Percentiles rank a stretch among this genome's conserved stretches.
Evolutionary conservation across 1,140 invertebrate species (phyloP).

Genomic region (Ptiloglossa arizonensis): DNA sequence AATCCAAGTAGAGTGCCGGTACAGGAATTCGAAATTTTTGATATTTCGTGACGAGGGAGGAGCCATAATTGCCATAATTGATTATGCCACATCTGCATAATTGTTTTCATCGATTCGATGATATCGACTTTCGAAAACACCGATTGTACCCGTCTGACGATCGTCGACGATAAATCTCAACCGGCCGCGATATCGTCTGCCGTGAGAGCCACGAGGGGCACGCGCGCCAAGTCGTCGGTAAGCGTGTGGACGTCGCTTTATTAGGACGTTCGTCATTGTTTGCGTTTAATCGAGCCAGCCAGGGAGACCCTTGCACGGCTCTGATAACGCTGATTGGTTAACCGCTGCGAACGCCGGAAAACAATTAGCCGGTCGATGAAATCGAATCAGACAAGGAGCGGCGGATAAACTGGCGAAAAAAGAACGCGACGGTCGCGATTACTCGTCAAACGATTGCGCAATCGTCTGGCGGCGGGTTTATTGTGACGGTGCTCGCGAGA

Average conservation of each 20-base stretch:
- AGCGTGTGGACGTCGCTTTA: slow-evolving; percentile 17
- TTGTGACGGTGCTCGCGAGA: slow-evolving; percentile 36
- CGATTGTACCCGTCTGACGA: no score
- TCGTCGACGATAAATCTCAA: no score
- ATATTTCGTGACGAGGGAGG: no score
- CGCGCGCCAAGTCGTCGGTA: no score
- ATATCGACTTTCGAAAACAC: no score
- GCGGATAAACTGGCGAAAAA: neutral
- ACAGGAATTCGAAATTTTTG: no score
- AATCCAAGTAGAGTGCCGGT: no score
- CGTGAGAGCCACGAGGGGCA: no score
- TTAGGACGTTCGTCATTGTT: slow-evolving; percentile 15
- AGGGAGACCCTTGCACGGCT: neutral
- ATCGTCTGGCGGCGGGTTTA: slow-evolving; percentile 12
- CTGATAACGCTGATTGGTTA: slow-evolving; percentile 40
- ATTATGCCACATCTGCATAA: no score
- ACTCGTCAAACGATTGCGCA: slow-evolving; percentile 7
- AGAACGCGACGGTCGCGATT: neutral
- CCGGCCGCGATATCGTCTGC: no score
- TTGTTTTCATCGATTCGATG: no score
- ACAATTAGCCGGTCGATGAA: slow-evolving; percentile 38
- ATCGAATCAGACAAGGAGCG: slow-evolving; percentile 25
- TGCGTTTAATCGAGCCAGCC: neutral
- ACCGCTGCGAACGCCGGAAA: slow-evolving; percentile 31
- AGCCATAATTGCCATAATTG: no score